Conservation (phyloP, 30 jellyfish, hydroid and myxozoan species). For the Chrysaora quinquecirrha region DNA sequence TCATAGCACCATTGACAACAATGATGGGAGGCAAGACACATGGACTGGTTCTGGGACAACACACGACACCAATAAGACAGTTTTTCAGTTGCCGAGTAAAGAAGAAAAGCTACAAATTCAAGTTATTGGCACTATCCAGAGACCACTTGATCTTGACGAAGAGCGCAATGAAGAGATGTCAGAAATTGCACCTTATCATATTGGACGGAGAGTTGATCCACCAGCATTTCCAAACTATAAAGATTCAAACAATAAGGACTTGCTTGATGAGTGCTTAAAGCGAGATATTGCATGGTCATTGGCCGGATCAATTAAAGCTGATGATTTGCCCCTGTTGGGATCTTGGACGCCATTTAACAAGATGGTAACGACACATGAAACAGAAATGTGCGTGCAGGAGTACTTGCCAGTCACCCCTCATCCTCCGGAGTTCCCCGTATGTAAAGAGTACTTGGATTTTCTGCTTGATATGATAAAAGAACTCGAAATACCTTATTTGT, state of each 20-base stretch:
- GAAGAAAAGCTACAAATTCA: too few species aligned
- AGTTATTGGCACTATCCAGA: background rate
- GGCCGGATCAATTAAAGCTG: background rate
- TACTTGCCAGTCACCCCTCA: constrained; percentile 52
- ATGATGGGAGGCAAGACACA: too few species aligned
- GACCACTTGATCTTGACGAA: background rate
- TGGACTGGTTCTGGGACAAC: too few species aligned
- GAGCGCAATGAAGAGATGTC: background rate
- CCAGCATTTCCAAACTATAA: background rate
- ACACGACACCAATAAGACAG: too few species aligned
- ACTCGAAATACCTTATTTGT: constrained; percentile 17
- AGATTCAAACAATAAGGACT: background rate
- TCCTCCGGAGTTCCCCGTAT: constrained; percentile 50
- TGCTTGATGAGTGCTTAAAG: background rate
- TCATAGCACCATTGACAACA: too few species aligned
- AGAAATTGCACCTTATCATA: background rate
- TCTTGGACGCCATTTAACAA: constrained; percentile 42
- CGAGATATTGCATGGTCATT: background rate
- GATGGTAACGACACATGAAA: background rate
- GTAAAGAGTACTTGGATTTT: constrained; percentile 21
- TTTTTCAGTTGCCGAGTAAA: background rate
- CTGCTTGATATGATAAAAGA: constrained; percentile 5
- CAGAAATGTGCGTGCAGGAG: constrained; percentile 27
- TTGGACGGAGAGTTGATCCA: background rate
- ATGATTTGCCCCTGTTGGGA: background rate